Conservation (phyloP, 2,888 invertebrate genomes). For the Xylota sylvarum region DNA sequence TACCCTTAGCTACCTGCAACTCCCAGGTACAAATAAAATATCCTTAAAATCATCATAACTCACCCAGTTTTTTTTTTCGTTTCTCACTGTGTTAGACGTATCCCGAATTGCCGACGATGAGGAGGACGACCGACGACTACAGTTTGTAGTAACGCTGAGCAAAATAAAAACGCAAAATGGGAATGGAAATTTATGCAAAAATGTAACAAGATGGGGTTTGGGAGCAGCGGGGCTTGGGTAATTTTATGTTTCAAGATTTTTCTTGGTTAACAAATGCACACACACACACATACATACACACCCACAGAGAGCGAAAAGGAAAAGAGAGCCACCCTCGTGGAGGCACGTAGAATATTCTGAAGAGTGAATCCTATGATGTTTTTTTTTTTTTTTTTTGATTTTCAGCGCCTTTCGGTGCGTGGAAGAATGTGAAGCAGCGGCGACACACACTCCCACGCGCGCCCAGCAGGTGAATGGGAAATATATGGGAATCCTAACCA, state of each 20-base stretch:
- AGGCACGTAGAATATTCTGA: conserved; percentile 12
- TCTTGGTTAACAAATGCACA: conserved; percentile 24
- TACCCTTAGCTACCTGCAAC: conserved; percentile 8
- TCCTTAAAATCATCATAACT: conserved; percentile 75
- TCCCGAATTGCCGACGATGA: conserved; percentile 26
- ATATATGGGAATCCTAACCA: conserved; percentile 36
- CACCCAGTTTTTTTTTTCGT: conserved; percentile 41
- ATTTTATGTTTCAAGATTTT: conserved; percentile 65
- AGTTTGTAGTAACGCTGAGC: conserved; percentile 17
- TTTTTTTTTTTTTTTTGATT: conserved; percentile 41
- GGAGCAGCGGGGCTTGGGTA: conserved; percentile 13
- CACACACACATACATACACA: background rate
- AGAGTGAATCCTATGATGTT: conserved; percentile 23
- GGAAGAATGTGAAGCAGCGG: conserved; percentile 23
- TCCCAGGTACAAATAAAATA: conserved; percentile 68
- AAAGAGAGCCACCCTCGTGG: too few species aligned
- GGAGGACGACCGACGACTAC: conserved; percentile 22
- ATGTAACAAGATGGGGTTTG: conserved; percentile 47
- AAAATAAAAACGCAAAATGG: conserved; percentile 16
- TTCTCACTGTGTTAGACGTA: background rate
- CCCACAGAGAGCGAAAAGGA: too few species aligned
- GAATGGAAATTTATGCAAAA: conserved; percentile 73
- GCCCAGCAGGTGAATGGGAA: conserved; percentile 68
- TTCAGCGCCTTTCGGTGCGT: conserved; percentile 47
- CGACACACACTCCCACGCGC: conserved; percentile 4